Percentiles rank a stretch among this genome's conserved stretches.
These are phyloP conservation scores for Nineta flava DNA, from an alignment of 2,888 invertebrate species.

Conservation along the genomic window DNA sequence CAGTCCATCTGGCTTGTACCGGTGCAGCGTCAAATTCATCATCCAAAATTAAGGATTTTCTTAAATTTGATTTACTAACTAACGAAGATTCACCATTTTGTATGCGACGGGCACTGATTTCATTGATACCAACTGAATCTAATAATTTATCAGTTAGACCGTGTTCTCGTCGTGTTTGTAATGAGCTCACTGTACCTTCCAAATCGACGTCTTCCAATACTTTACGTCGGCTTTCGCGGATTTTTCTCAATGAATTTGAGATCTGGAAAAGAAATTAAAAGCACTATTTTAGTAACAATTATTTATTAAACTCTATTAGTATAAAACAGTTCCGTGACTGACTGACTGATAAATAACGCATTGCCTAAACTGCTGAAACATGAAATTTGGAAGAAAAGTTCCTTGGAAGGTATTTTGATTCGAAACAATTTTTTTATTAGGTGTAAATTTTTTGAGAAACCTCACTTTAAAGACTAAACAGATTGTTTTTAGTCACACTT, in stretches of 20 bases:
- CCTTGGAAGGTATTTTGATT: too few relatives aligned
- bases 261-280: slow-evolving; percentile 29
- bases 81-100: slow-evolving; percentile 18
- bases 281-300: slow-evolving; percentile 6
- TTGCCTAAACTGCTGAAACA: too few relatives aligned
- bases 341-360: too few relatives aligned
- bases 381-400: too few relatives aligned
- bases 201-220: slow-evolving; percentile 46
- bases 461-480: too few relatives aligned
- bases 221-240: slow-evolving; percentile 32
- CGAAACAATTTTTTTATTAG: too few relatives aligned
- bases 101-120: slow-evolving; percentile 14
- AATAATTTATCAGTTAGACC: slow-evolving; percentile 46
- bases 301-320: too few relatives aligned
- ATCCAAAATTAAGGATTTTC: slow-evolving; percentile 22
- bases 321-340: too few relatives aligned
- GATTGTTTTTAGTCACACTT: too few relatives aligned
- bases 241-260: slow-evolving; percentile 38
- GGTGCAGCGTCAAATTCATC: slow-evolving; percentile 14
- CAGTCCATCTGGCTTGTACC: slow-evolving; percentile 44
- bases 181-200: slow-evolving; percentile 38
- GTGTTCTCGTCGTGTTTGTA: slow-evolving; percentile 37
- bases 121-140: slow-evolving; percentile 44
- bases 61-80: slow-evolving; percentile 20
- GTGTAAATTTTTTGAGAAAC: too few relatives aligned